Conservation (phyloP, 2,888 invertebrate genomes). For the Copidosoma aretas region DNA sequence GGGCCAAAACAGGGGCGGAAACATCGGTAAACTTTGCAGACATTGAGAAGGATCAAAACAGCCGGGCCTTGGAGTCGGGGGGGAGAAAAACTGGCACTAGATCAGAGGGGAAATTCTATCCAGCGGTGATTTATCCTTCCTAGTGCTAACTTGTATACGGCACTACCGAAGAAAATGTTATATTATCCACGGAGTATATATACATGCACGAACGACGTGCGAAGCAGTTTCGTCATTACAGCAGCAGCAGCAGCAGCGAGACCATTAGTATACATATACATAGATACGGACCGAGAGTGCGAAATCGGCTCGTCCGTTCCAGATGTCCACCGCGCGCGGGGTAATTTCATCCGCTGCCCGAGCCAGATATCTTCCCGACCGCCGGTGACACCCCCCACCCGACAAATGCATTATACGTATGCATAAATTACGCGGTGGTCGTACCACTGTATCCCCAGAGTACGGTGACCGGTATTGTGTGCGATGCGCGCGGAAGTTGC, state of each 20-base stretch:
- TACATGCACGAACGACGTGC: no score
- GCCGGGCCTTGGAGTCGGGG: neutral
- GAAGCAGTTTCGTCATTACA: no score
- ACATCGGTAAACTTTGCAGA: conserved; percentile 21
- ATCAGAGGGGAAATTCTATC: no score
- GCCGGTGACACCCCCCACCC: neutral
- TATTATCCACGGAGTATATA: no score
- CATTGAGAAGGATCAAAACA: conserved; percentile 17
- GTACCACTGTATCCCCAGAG: conserved; percentile 4
- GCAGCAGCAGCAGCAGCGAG: no score
- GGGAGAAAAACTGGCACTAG: no score
- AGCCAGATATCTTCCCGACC: neutral
- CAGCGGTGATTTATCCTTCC: no score
- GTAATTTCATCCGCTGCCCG: conserved; percentile 22
- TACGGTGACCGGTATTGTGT: conserved; percentile 20
- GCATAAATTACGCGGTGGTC: conserved; percentile 14
- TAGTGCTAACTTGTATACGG: no score
- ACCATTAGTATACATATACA: neutral
- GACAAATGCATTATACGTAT: conserved; percentile 20
- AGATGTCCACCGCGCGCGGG: conserved; percentile 28
- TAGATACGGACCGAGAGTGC: conserved; percentile 22
- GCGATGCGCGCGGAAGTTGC: no score
- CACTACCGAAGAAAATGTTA: no score
- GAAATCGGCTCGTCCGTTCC: conserved; percentile 27
- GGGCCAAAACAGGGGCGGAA: conserved; percentile 1